Percentiles rank a stretch among this genome's conserved stretches.
phyloP scores from a whole-genome alignment of 2,797 vertebrate genomes.

The Orestias chungarensis region DNA sequence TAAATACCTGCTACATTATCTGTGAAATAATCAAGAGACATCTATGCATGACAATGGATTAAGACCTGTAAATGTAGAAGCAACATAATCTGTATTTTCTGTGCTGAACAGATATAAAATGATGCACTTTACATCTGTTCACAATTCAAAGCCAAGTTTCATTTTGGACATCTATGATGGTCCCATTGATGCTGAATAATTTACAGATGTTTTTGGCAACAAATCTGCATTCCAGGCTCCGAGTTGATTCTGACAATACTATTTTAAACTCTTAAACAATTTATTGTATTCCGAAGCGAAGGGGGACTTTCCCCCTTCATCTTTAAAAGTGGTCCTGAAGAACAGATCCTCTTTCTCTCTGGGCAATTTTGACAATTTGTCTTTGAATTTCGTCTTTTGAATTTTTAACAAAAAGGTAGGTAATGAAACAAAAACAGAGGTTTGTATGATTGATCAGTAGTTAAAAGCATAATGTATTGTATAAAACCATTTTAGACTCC shows the following conservation, averaged over 20 bases:
- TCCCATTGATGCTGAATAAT: background rate
- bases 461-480: background rate
- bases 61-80: too few relatives aligned
- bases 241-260: background rate
- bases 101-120: background rate
- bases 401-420: background rate
- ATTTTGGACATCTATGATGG: background rate
- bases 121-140: background rate
- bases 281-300: background rate
- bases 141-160: background rate
- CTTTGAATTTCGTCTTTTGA: too few relatives aligned
- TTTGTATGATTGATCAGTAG: background rate
- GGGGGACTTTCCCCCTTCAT: background rate
- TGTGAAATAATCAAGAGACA: too few relatives aligned
- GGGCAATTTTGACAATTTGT: too few relatives aligned
- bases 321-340: background rate
- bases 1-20: too few relatives aligned
- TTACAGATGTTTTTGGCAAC: background rate
- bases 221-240: background rate
- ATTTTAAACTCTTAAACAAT: background rate
- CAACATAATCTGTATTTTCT: too few relatives aligned
- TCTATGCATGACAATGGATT: too few relatives aligned
- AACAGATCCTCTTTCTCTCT: background rate
- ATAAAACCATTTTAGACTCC: background rate
- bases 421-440: background rate